Base-by-base conservation (phyloP, 2,113 vertebrate genomes). In the Macaca mulatta region DNA sequence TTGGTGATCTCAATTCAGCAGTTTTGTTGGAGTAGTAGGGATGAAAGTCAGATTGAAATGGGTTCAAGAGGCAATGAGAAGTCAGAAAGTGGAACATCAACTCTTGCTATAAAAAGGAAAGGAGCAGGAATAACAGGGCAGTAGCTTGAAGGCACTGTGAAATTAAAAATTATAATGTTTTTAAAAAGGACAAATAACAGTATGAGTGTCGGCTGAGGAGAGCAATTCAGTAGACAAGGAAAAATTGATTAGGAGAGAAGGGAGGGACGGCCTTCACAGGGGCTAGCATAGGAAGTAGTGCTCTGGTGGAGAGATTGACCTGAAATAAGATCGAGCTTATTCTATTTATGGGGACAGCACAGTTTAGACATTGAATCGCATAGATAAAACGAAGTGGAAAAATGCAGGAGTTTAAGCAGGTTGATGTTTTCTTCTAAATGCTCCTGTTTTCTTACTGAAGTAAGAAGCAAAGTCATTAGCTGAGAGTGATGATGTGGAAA, bases 121-220 rank as follows among this genome's bases (percentile, higher is more conserved):
- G 30, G 4, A 88, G 12, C 22, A 8, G 22, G 18, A 35, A 4
- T 4, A 13, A 50, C 2, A 10, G 17, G 0, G 4, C 22, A 35
- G n/a, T 72, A 35, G 27, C 11, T 85, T 38, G 8, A 80, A 55
- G 17, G 3, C 18, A 5, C 12, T 40, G 18, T 45, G 45, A 45
- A 79, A 32, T 52, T 8, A 50, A 20, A 6, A 40, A 72, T 61
- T 59, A 32, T 22, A 22, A 59, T 69, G 55, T 1, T 48, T 93
- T 59, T 57, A 10, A 74, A 35, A 74, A 74, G 16, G 14, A 69
- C 30, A 69, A 78, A 43, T 16, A 27, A 40, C 13, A 8, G 11
- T 9, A 30, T 30, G 35, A 20, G 40, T 69, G 1, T 13, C 13
- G 5, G 18, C 43, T 79, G 16, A 78, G 8, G 4, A 67, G 43